phyloP scores from a whole-genome alignment of 35 echinoderm and acorn worm species.

The Lytechinus pictus region DNA sequence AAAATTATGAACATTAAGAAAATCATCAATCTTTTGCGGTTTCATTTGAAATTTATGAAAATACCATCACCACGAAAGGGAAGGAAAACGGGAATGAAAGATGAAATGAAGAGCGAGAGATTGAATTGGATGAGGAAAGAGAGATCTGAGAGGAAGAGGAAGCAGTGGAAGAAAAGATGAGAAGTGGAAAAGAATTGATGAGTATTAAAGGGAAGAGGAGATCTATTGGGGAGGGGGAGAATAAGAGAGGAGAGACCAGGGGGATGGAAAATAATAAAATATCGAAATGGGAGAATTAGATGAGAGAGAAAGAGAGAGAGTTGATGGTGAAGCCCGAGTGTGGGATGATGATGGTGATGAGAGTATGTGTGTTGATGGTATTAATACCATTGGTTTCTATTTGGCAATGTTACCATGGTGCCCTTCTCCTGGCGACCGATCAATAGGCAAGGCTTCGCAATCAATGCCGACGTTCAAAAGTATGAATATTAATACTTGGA shows the following conservation, averaged over 20 bases:
- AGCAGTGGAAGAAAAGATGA: neutral
- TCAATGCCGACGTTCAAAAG: constrained; percentile 27
- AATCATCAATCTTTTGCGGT: too few relatives aligned
- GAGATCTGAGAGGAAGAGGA: neutral
- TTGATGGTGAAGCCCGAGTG: neutral
- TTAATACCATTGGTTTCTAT: constrained; percentile 44
- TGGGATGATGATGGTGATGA: neutral
- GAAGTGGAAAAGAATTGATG: neutral
- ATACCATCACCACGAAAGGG: too few relatives aligned
- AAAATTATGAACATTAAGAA: too few relatives aligned
- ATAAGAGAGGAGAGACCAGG: neutral
- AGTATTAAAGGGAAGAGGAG: neutral
- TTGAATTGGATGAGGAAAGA: too few relatives aligned
- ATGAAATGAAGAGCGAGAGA: too few relatives aligned
- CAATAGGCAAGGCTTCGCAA: constrained; percentile 5
- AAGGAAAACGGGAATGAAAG: too few relatives aligned
- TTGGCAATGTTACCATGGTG: constrained; percentile 40
- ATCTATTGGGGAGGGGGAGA: neutral
- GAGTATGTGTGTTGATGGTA: constrained; percentile 29
- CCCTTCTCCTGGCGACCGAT: constrained; percentile 35
- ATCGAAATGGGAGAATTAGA: neutral
- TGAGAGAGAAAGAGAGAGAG: constrained; percentile 26
- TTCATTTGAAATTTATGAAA: too few relatives aligned
- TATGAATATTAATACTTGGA: constrained; percentile 33
- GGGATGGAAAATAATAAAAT: neutral